Evolutionary conservation across 1,140 invertebrate genomes (phyloP).

Genomic region (Drosophila bipectinata): DNA sequence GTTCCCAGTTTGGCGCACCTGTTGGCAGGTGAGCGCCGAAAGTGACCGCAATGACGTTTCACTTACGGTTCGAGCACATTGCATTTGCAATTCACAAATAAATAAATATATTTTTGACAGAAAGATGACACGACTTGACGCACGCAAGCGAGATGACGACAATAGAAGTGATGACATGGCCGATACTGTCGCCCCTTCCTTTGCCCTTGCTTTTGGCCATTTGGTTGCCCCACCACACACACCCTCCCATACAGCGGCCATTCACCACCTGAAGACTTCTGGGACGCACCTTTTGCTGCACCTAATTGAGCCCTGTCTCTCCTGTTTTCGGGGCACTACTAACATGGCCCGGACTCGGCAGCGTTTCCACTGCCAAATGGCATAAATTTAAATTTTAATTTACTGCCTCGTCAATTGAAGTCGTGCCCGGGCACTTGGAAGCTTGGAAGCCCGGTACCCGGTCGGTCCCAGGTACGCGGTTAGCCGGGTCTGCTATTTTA

Average conservation of each 20-base stretch:
- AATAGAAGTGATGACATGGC: constrained; percentile 76
- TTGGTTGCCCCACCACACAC: constrained; percentile 1
- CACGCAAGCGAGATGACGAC: constrained; percentile 58
- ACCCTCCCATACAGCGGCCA: not conserved
- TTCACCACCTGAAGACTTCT: constrained; percentile 6
- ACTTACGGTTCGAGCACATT: constrained; percentile 46
- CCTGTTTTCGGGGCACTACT: constrained; percentile 30
- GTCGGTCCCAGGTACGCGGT: constrained; percentile 36
- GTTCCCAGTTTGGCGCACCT: constrained; percentile 39
- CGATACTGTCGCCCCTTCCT: constrained; percentile 26
- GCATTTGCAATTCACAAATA: constrained; percentile 72
- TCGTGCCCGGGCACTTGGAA: constrained; percentile 69
- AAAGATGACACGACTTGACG: constrained; percentile 52
- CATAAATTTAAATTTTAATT: constrained; percentile 84
- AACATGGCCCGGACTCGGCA: constrained; percentile 22
- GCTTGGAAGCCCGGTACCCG: not conserved
- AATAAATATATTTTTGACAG: constrained; percentile 73
- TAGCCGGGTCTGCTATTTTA: constrained; percentile 62
- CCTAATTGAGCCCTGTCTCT: constrained; percentile 56
- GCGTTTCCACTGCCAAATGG: constrained; percentile 58
- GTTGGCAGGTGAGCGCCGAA: constrained; percentile 65
- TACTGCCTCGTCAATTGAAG: constrained; percentile 79
- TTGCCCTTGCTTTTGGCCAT: constrained; percentile 15
- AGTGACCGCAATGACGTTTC: constrained; percentile 67
- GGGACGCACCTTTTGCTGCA: constrained; percentile 38